These are phyloP conservation scores for Neuroterus valhalla DNA, from an alignment of 1,140 invertebrate species.

Conservation along the genomic window DNA sequence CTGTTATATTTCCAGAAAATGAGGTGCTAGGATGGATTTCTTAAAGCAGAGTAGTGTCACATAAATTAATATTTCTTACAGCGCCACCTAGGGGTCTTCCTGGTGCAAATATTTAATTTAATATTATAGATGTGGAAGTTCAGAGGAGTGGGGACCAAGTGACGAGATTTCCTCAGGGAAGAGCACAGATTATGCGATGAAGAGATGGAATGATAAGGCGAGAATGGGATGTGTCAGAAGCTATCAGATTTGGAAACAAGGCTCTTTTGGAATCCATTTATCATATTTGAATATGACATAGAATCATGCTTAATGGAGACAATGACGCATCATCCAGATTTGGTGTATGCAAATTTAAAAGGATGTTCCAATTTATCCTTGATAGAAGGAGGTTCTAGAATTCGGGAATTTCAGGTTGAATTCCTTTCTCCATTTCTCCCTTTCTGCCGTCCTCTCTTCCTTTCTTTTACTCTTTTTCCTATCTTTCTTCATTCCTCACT, in stretches of 20 bases:
- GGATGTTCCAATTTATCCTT: no score
- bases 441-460: no score
- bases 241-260: slow-evolving; percentile 2
- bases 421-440: no score
- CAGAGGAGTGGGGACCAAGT: not conserved
- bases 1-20: not conserved
- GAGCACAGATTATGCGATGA: slow-evolving; percentile 21
- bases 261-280: slow-evolving; percentile 18
- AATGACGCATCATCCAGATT: no score
- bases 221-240: slow-evolving; percentile 20
- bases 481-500: no score
- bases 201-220: slow-evolving; percentile 7
- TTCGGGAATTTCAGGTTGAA: no score
- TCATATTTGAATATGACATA: slow-evolving; percentile 5
- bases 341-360: no score
- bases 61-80: slow-evolving; percentile 33
- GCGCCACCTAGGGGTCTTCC: not conserved
- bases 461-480: no score
- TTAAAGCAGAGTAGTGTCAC: not conserved
- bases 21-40: no score
- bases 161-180: slow-evolving; percentile 17
- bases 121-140: slow-evolving; percentile 8
- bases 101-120: slow-evolving; percentile 15
- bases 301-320: no score
- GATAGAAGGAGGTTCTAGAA: no score